phyloP scores from a whole-genome alignment of 2,888 invertebrate genomes.

The Leistus spinibarbis region DNA sequence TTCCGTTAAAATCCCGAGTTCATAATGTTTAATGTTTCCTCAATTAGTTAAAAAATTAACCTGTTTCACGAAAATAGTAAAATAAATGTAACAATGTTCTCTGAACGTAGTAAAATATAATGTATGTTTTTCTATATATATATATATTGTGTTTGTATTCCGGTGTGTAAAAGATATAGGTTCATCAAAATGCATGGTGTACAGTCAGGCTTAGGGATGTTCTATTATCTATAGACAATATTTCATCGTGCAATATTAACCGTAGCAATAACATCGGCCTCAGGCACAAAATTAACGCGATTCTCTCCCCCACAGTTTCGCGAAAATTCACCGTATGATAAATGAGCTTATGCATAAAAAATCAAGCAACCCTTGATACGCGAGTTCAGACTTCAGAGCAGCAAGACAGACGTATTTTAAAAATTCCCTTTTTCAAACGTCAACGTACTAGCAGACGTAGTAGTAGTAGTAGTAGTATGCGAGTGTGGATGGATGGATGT shows the following conservation, averaged over 20 bases:
- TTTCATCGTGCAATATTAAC: conserved; percentile 38
- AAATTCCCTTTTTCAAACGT: background rate
- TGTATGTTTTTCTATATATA: background rate
- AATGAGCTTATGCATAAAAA: conserved; percentile 38
- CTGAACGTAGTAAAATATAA: conserved; percentile 20
- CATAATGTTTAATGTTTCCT: no score
- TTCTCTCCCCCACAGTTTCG: conserved; percentile 1
- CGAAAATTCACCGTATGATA: conserved; percentile 6
- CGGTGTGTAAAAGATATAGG: conserved; percentile 4
- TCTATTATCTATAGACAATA: conserved; percentile 38
- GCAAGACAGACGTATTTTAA: background rate
- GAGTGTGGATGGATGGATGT: background rate
- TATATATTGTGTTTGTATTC: background rate
- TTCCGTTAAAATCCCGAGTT: no score
- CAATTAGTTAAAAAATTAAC: no score
- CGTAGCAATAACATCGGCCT: conserved; percentile 18
- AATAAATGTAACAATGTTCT: conserved; percentile 39
- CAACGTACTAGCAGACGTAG: background rate
- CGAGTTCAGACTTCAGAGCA: background rate
- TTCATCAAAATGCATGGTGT: conserved; percentile 35
- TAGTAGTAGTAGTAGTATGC: background rate
- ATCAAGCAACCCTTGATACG: conserved; percentile 6
- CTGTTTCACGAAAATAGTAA: conserved; percentile 22
- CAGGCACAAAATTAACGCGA: conserved; percentile 23
- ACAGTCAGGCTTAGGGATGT: conserved; percentile 18